Base-by-base conservation (phyloP, 2,888 invertebrate genomes). In the Lithophane leautieri region DNA sequence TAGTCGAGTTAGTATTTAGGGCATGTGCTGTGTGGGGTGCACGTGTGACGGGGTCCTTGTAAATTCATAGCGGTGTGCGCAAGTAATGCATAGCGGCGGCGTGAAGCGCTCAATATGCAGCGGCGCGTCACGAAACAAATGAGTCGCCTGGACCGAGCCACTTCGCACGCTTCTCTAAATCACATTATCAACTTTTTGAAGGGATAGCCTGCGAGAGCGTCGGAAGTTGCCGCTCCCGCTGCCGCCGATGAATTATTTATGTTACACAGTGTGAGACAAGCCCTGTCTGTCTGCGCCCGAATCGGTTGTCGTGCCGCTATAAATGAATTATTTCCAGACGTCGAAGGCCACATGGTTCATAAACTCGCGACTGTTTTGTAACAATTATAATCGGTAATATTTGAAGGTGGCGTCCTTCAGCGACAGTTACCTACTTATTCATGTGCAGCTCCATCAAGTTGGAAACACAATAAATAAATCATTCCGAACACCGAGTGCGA, bases 171-270 rank as follows among this genome's bases (percentile, higher is more conserved):
- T 86, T 86, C 86, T 89, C 89, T 91, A 91, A 93, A 94, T 93
- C 89, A 91, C 89, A 92, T 94, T 93, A 93, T 87, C 84, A 92
- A 94, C 89, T 93, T 93, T 93, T 93, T 85, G 88, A 89, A 91
- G 90, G 89, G 90, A 86, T 86, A 69, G 79, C 81, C 73, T 62
- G 61, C 72, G 70, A 71, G 69, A 75, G 52, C 67, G 54, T 65
- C 65, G 73, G 67, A 76, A 79, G 81, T 74, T 75, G 69, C 60
- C 62, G 68, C 70, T 73, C 54, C 61, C 81, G 80, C 83, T 82
- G 86, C 84, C 78, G 81, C 68, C 86, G 80, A 90, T 94, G 91
- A 93, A 93, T 94, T 91, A 93, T 94, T 93, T 90, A 93, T 92
- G 85, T 76, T 77, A 79, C 78, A 84, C 89, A 84, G 89, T 91